Evolutionary conservation across 2,888 invertebrate species (phyloP), one percentile per base, ranked within the genome.

Genomic region (Nymphalis urticae): DNA sequence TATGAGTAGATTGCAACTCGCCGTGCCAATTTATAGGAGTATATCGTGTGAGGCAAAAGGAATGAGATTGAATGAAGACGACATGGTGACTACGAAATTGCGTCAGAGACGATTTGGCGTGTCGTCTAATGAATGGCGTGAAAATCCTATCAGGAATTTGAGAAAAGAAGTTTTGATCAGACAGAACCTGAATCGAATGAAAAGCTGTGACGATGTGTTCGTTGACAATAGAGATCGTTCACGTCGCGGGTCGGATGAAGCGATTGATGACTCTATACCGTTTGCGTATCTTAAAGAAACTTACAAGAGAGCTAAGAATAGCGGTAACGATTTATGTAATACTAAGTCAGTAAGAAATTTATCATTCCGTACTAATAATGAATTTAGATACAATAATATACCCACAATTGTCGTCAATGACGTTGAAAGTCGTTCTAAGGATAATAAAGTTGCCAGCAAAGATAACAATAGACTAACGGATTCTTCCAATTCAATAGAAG

Each of bases 401-500:
- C 85, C 89, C 24, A 69, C 77, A 32, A 81, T 82, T 50, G 74
- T 83, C 48, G 73, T 82, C 59, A 80, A 82, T 24, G 78, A 80
- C 65, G 65, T 66, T 42, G 76, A 76, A 70, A 73, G 67, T 54
- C 67, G 66, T 8, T 10, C 3, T 13, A 53, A 54, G 19, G 71
- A 73, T 24, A 63, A 65, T 19, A 75, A 66, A 73, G 72, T 76
- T 69, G 73, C 71, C 59, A 85, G 83, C 75, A 72, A 68, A 60
- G 76, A 80, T 77, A 76, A 76, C 65, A 59, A 68, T 68, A 66
- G 73, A 73, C 63, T 75, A 71, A 77, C 79, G 72, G 78, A 84
- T 77, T 80, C 84, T 85, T 85, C 86, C 83, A 84, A 80, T 83
- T 73, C 75, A 74, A 80, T 89, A 85, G 86, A 80, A 69, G 74